phyloP scores from a whole-genome alignment of 2,888 invertebrate genomes.

The Macroteleia sp. region DNA sequence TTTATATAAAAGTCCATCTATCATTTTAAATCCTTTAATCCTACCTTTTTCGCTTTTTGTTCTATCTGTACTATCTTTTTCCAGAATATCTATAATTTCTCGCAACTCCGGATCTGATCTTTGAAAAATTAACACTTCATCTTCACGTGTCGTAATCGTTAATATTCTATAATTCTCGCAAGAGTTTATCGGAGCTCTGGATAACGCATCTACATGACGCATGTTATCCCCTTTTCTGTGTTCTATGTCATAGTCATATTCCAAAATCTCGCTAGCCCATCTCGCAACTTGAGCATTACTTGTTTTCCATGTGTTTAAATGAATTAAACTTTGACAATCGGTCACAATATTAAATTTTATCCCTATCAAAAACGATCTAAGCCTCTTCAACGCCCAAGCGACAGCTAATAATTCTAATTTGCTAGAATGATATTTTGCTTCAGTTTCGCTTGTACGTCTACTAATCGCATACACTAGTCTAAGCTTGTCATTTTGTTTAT shows the following conservation, averaged over 20 bases:
- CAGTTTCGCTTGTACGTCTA: conserved; percentile 12
- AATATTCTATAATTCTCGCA: neutral
- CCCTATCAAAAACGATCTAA: conserved; percentile 27
- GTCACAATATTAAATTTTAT: conserved; percentile 37
- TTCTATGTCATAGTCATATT: conserved; percentile 21
- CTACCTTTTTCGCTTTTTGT: neutral
- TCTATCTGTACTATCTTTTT: neutral
- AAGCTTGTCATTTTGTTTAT: neutral
- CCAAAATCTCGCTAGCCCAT: conserved; percentile 21
- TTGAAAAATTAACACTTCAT: conserved; percentile 11
- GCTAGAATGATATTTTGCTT: conserved; percentile 40
- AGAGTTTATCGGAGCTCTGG: conserved; percentile 17
- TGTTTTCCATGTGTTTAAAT: conserved; percentile 7
- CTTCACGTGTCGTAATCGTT: neutral
- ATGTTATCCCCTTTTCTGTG: conserved; percentile 18
- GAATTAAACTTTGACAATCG: conserved; percentile 38
- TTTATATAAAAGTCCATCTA: conserved; percentile 11
- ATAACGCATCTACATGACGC: conserved; percentile 37
- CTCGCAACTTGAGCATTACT: conserved; percentile 11
- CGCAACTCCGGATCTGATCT: conserved; percentile 1
- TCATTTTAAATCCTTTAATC: neutral
- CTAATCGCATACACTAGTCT: conserved; percentile 40
- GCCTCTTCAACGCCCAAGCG: conserved; percentile 32
- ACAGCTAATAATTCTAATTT: conserved; percentile 45
- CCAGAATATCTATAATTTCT: conserved; percentile 73